Evolutionary conservation across 2,797 vertebrate species (phyloP).

Genomic region (Tamandua tetradactyla): DNA sequence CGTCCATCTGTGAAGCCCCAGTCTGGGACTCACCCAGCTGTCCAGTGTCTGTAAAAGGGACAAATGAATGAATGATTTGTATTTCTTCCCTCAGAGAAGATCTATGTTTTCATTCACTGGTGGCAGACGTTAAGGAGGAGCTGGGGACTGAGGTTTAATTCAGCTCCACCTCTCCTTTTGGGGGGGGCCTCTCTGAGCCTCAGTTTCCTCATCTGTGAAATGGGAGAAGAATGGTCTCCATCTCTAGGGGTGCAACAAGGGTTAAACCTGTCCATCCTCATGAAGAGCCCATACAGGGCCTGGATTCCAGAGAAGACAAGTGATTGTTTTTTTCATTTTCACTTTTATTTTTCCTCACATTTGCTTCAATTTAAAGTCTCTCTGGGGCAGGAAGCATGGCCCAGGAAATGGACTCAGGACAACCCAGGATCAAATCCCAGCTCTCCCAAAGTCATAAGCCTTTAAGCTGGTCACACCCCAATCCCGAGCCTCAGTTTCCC

Average conservation of each 20-base stretch:
- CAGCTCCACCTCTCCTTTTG: neutral
- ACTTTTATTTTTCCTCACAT: neutral
- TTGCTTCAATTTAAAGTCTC: neutral
- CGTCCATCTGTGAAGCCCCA: neutral
- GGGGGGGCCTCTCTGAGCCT: neutral
- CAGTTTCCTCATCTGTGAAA: neutral
- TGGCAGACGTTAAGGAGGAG: neutral
- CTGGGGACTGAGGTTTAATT: neutral
- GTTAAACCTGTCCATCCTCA: neutral
- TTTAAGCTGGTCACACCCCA: neutral
- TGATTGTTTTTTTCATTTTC: too few species aligned
- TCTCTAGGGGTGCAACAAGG: neutral
- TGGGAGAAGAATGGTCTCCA: neutral
- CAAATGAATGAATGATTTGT: neutral
- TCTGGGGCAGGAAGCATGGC: neutral
- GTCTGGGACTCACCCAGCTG: neutral
- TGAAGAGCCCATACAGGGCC: neutral
- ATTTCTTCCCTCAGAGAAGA: neutral
- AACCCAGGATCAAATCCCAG: neutral
- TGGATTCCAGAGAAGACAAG: rapidly evolving
- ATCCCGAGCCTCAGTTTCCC: neutral
- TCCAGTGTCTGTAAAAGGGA: neutral
- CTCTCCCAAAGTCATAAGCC: neutral
- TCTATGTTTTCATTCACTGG: too few species aligned
- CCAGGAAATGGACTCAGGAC: neutral